These are phyloP conservation scores for Ptychobarbus kaznakovi DNA, from an alignment of 2,797 vertebrate genomes.

Conservation along the genomic window DNA sequence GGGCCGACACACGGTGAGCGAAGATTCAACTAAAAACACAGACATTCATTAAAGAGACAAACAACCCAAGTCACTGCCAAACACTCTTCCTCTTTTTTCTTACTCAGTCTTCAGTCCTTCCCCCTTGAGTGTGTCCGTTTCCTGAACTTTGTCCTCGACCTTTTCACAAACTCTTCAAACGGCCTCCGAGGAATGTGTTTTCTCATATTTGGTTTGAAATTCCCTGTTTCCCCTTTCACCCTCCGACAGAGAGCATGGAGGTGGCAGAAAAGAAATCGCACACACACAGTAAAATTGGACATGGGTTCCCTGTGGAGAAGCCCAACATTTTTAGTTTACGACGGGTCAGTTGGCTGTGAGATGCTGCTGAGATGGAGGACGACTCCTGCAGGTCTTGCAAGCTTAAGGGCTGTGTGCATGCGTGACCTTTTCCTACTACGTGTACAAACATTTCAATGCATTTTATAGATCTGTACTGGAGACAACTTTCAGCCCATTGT, in stretches of 20 bases:
- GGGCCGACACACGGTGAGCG: neutral
- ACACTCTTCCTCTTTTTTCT: constrained; percentile 9
- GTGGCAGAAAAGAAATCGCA: constrained; percentile 27
- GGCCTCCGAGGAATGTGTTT: constrained; percentile 47
- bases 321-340: constrained; percentile 46
- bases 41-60: constrained; percentile 26
- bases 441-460: constrained; percentile 25
- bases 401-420: neutral
- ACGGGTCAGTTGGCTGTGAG: constrained; percentile 42
- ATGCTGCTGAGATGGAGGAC: constrained; percentile 21
- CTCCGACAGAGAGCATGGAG: constrained; percentile 37
- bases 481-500: neutral
- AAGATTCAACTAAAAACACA: constrained; percentile 17
- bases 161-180: constrained; percentile 53
- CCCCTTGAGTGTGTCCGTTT: constrained; percentile 33
- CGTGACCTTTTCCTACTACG: neutral
- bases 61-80: constrained; percentile 16
- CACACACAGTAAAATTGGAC: constrained; percentile 42
- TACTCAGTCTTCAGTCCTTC: neutral
- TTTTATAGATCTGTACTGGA: constrained; percentile 3
- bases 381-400: constrained; percentile 5
- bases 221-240: constrained; percentile 27
- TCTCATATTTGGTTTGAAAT: constrained; percentile 41
- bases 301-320: constrained; percentile 36
- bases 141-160: constrained; percentile 53